These are phyloP conservation scores for Gymnocephalus cernua DNA, from an alignment of 2,113 vertebrate species.

Conservation along the genomic window DNA sequence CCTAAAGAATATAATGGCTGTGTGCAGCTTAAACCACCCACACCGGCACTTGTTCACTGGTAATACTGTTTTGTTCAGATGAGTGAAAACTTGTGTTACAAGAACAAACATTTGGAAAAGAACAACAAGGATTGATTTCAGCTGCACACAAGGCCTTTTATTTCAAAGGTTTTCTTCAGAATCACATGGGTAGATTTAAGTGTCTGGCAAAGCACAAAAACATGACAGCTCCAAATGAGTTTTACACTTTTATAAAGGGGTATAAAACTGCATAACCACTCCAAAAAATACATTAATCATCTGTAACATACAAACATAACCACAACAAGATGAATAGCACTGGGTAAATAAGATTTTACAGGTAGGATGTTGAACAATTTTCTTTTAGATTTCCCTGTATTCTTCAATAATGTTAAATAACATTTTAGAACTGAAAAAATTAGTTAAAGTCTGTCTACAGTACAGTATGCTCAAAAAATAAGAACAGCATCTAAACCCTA, in stretches of 20 bases:
- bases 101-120: slow-evolving; percentile 33
- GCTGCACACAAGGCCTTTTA: neutral
- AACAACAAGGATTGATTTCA: slow-evolving; percentile 1
- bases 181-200: neutral
- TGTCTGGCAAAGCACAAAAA: neutral
- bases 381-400: neutral
- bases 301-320: neutral
- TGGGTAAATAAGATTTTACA: neutral
- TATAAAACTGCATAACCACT: neutral
- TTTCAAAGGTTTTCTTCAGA: neutral
- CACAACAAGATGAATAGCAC: neutral
- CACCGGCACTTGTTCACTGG: slow-evolving; percentile 70
- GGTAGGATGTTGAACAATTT: neutral
- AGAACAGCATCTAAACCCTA: neutral
- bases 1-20: slow-evolving; percentile 81
- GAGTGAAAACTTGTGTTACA: slow-evolving; percentile 42
- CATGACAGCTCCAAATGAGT: neutral
- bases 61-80: slow-evolving; percentile 59
- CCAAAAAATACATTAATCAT: neutral
- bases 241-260: slow-evolving; percentile 2
- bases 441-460: neutral
- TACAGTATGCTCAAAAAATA: neutral
- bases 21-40: slow-evolving; percentile 52
- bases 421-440: neutral
- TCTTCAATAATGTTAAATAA: neutral